Evolutionary conservation across 92 coral and sea anemone species (phyloP), one percentile per base, ranked within the genome.

Genomic region (Palythoa grandiflora): DNA sequence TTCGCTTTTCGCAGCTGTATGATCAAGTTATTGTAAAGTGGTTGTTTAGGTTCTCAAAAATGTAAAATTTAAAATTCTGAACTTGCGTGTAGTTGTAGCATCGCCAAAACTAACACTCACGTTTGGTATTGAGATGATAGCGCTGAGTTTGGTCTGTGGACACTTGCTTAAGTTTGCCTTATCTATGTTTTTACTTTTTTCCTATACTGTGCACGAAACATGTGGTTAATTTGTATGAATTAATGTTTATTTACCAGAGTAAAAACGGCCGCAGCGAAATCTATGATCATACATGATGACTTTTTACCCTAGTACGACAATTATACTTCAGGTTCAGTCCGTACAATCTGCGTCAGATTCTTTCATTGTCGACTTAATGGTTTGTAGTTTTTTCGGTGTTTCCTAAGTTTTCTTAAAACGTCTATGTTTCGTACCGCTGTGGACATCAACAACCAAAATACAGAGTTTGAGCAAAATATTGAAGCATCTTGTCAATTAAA

Each of bases 391-490:
- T 44, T 0, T 44, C 50, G 50, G 7, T 44, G 3, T 5, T 44
- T 44, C 5, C 0, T 4, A 44, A 44, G 7, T 44, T 5, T 44
- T 40, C 47, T 40, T 40, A 40, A 40, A 5, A 40, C 47, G 47
- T 2, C 50, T 44, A 4, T 44, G 7, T 8, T 44, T 44, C 28
- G 50, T 44, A 44, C 5, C 16, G 19, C 65, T 14, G 65, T 59
- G 17, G 16, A 10, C 16, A 17, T 13, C 5, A 14, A 17, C 65
- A 13, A 59, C 4, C 5, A 11, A 17, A 13, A 13, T 59, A 59
- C 65, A 59, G 65, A 35, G 14, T 20, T 50, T 21, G 79, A 75
- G 38, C 80, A 76, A 51, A 76, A 51, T 50, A 35, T 12, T 73
- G 78, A 38, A 40, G 14, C 40, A 73, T 73, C 52, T 47, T 17